These are phyloP conservation scores for Catharus ustulatus DNA, from an alignment of 2,797 vertebrate species.

Conservation along the genomic window DNA sequence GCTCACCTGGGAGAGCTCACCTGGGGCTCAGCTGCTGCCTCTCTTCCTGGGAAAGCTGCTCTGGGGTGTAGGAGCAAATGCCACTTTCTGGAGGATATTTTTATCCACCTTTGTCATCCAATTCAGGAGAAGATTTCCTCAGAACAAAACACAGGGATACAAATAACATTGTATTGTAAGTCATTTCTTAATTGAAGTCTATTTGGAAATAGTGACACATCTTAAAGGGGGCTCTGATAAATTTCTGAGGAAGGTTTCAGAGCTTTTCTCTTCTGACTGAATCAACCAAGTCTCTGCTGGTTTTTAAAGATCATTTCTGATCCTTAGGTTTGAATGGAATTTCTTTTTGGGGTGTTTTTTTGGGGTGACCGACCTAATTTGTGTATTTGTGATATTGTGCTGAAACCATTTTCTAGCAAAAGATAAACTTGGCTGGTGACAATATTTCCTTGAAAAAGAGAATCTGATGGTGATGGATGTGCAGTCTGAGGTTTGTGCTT, in stretches of 20 bases:
- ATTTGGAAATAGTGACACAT: background rate
- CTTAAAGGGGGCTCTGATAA: background rate
- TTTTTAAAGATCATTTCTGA: background rate
- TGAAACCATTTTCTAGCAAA: background rate
- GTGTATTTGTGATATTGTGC: background rate
- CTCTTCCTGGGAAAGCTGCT: background rate
- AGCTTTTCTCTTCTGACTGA: background rate
- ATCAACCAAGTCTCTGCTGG: background rate
- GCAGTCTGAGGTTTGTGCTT: background rate
- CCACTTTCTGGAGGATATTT: background rate
- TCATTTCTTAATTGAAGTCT: background rate
- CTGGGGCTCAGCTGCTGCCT: no score
- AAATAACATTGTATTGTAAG: background rate
- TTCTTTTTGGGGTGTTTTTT: background rate
- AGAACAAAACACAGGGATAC: background rate
- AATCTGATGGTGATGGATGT: background rate
- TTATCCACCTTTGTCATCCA: background rate
- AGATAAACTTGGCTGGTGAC: background rate
- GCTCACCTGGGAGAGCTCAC: no score
- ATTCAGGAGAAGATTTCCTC: background rate
- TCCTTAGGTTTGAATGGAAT: background rate
- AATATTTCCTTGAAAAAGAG: background rate
- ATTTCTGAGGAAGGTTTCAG: background rate
- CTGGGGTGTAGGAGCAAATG: rapidly evolving
- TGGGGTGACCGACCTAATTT: background rate